Evolutionary conservation across 2,888 invertebrate genomes (phyloP).

Genomic region (Drosophila mulleri): DNA sequence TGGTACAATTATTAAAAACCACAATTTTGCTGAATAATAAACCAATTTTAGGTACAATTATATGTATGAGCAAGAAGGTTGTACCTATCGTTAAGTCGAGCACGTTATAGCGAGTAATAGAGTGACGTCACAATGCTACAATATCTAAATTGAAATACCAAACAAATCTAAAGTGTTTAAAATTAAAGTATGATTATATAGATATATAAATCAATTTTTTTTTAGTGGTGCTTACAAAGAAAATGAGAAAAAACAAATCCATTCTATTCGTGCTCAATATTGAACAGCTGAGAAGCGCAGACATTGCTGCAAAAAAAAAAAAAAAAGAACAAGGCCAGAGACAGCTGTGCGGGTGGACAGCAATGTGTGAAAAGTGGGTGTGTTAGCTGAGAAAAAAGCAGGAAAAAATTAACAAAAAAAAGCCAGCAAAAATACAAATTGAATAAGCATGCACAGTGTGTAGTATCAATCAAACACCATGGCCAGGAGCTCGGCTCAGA

Average conservation of each 20-base stretch:
- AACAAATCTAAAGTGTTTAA: not conserved
- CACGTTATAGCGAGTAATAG: not conserved
- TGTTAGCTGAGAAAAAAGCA: conserved; percentile 51
- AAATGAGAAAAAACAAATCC: not conserved
- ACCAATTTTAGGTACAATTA: not conserved
- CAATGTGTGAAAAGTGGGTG: conserved; percentile 58
- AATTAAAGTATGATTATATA: not conserved
- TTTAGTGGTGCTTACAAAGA: not conserved
- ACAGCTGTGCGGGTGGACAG: conserved; percentile 68
- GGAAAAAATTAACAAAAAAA: conserved; percentile 8
- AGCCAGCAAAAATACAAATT: not conserved
- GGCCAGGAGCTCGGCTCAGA: conserved; percentile 40
- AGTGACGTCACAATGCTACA: conserved; percentile 9
- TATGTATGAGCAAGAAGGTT: not conserved
- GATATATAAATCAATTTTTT: too few species aligned
- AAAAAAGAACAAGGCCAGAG: conserved; percentile 9
- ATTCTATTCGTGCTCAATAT: not conserved
- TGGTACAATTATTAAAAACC: not conserved
- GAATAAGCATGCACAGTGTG: conserved; percentile 29
- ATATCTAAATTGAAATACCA: not conserved
- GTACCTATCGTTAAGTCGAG: not conserved
- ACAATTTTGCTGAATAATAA: not conserved
- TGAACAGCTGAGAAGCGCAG: conserved; percentile 38
- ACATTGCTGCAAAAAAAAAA: not conserved
- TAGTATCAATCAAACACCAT: conserved; percentile 37